phyloP scores from a whole-genome alignment of 2,888 invertebrate species.

The Drosophila fulvimacula region DNA sequence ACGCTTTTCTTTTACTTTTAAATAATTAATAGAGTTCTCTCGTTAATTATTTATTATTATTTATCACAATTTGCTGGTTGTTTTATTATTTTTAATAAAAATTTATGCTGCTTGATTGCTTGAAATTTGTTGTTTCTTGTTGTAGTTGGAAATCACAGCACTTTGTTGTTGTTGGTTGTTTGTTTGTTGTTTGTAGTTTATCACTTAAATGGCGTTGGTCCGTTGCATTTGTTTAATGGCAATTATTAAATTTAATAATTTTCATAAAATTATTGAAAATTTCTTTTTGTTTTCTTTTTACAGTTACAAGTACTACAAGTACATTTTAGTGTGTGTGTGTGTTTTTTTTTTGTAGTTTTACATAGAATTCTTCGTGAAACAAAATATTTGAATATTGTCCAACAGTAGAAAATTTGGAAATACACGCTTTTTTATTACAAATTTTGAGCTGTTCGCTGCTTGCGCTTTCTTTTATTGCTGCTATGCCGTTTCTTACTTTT shows the following conservation, averaged over 20 bases:
- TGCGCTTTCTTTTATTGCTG: constrained; percentile 56
- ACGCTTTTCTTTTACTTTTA: constrained; percentile 32
- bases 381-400: constrained; percentile 45
- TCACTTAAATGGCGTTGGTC: constrained; percentile 82
- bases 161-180: constrained; percentile 63
- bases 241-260: constrained; percentile 63
- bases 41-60: constrained; percentile 45
- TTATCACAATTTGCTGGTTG: constrained; percentile 77
- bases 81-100: constrained; percentile 34
- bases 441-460: constrained; percentile 20
- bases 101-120: constrained; percentile 69
- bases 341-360: constrained; percentile 19
- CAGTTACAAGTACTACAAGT: constrained; percentile 59
- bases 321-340: constrained; percentile 46
- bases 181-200: constrained; percentile 58
- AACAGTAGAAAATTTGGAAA: constrained; percentile 66
- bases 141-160: constrained; percentile 82
- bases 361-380: constrained; percentile 78
- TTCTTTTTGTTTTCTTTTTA: constrained; percentile 25
- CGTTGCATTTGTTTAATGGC: constrained; percentile 81
- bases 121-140: constrained; percentile 63
- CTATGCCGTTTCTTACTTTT: constrained; percentile 57
- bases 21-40: constrained; percentile 55
- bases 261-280: constrained; percentile 61
- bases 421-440: constrained; percentile 48